A percentile compares a stretch with the other conserved stretches of the same genome.
These are phyloP conservation scores for Physocephala rufipes DNA, from an alignment of 2,888 invertebrate species.

Conservation along the genomic window DNA sequence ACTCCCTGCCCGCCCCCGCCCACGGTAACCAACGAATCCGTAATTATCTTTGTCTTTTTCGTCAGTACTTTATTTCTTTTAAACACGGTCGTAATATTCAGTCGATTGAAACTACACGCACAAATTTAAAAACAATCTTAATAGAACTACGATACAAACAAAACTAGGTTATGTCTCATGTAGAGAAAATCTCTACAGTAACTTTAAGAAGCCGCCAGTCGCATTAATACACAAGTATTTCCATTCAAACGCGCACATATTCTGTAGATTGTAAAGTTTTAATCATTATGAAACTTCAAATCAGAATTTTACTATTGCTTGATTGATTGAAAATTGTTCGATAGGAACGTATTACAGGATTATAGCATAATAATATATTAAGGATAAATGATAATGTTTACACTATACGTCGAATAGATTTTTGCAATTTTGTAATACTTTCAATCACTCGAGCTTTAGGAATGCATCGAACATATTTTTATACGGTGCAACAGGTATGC, in stretches of 20 bases:
- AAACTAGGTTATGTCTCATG: neutral
- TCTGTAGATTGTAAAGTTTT: conserved; percentile 37
- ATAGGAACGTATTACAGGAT: no score
- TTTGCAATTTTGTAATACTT: conserved; percentile 43
- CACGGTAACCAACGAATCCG: conserved; percentile 30
- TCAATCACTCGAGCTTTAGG: conserved; percentile 64
- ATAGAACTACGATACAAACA: neutral
- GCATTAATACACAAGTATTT: neutral
- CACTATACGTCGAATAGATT: neutral
- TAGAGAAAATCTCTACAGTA: neutral
- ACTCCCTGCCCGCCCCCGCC: no score
- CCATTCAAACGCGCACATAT: conserved; percentile 10
- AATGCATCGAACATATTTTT: conserved; percentile 35
- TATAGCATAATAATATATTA: conserved; percentile 12
- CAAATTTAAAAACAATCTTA: conserved; percentile 45
- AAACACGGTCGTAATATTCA: conserved; percentile 24
- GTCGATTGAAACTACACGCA: conserved; percentile 59
- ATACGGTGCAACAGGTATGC: conserved; percentile 15
- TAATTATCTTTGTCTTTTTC: conserved; percentile 5
- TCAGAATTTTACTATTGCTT: conserved; percentile 59
- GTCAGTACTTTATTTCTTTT: neutral
- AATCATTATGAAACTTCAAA: conserved; percentile 22
- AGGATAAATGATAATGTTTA: conserved; percentile 23
- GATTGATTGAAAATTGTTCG: conserved; percentile 61
- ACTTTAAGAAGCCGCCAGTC: neutral